Evolutionary conservation across 2,888 invertebrate genomes (phyloP), one percentile per base, ranked within the genome.

Genomic region (Aphelenchoides bicaudatus): DNA sequence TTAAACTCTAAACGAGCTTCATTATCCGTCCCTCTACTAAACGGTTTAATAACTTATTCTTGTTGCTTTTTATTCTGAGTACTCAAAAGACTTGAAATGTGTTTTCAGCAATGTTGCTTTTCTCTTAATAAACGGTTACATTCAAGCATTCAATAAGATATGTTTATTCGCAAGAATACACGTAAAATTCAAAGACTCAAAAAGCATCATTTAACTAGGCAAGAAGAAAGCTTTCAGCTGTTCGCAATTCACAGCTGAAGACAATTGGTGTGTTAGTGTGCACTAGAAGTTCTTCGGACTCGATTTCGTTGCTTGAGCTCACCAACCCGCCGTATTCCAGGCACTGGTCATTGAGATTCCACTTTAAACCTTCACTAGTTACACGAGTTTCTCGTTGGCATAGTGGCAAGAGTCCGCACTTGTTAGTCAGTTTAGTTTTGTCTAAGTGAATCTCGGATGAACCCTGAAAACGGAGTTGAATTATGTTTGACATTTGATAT

Each of bases 331-430:
- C 59, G 30, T 38, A 58, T 8, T 34, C 48, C 5, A 58, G 3
- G 21, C 27, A 30, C 21, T 50, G 29, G 47, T 30, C 19, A 66
- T 66, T 62, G 39, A 75, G 54, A 57, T 75, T 64, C 71, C 74
- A 75, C 43, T 62, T 63, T 16, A 74, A 62, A 13, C 75, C 75
- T 3, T 47, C 57, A n/a, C 70, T 71, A 1, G 70, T 67, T 6
- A 73, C 74, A 5, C 56, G 34, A 2, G 74, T 70, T 29, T 58
- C 50, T 27, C 56, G 50, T 43, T 75, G 75, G 49, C 61, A 62
- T 31, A 73, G 51, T 3, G 75, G 75, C n/a, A 73, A 54, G 23
- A 74, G 28, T 21, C 75, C 75, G 53, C 73, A 73, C 39, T 59
- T 65, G 28, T 57, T 61, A 21, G 67, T 64, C n/a, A 62, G 34